These are phyloP conservation scores for Tragelaphus imberbis DNA, from an alignment of 2,113 vertebrate genomes.

Conservation along the genomic window DNA sequence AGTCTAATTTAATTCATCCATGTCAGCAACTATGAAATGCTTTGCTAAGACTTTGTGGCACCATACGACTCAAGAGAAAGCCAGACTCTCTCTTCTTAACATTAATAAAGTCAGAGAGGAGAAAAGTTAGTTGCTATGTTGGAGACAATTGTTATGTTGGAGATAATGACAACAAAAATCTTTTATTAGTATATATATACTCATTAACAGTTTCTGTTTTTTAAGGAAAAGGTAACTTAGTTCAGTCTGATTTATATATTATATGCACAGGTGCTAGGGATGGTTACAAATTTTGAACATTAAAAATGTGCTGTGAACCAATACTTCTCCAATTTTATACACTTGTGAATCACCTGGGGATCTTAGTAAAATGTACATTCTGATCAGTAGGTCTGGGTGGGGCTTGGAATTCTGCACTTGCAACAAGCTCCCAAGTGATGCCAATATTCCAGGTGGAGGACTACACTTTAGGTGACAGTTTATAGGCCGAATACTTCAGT, in stretches of 20 bases:
- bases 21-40: slow-evolving; percentile 42
- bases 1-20: slow-evolving; percentile 40
- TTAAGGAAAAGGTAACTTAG: neutral
- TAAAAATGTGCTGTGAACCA: neutral
- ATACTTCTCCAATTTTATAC: neutral
- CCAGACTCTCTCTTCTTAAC: neutral
- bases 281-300: slow-evolving; percentile 4
- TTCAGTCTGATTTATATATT: neutral
- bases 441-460: neutral
- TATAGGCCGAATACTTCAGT: neutral
- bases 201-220: neutral
- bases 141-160: neutral
- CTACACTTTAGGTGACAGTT: neutral
- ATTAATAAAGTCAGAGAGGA: neutral
- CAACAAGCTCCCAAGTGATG: neutral
- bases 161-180: neutral
- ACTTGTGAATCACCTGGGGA: neutral
- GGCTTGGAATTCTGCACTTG: neutral
- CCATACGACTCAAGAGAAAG: neutral
- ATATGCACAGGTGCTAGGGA: neutral
- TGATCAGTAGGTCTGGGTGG: neutral
- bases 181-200: neutral
- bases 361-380: neutral
- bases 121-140: neutral
- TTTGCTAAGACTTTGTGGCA: slow-evolving; percentile 41